Base-by-base conservation (phyloP, 2,797 vertebrate genomes). In the Tadarida brasiliensis region DNA sequence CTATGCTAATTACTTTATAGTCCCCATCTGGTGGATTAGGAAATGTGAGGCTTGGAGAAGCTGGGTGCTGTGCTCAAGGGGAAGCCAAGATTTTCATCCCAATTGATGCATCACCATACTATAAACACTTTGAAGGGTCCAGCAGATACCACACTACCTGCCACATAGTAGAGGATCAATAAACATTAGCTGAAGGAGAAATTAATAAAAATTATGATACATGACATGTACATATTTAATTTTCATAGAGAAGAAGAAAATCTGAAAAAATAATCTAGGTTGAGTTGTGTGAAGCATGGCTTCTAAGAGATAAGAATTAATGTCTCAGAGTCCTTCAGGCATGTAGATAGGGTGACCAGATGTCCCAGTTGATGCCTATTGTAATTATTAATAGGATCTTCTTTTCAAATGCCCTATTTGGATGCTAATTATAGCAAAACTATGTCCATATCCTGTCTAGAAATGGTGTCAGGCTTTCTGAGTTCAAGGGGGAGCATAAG, bases 211-310 rank as follows among this genome's bases (percentile, higher is more conserved):
- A 51, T 74, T 44, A 49, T 33, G 39, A 17, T 81, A 49, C 22
- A 30, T 30, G 73, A 71, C 6, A 17, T 63, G 44, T 67, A 57
- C 47, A 33, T n/a, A 33, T 0, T 78, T 44, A 33, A 85, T 59
- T 82, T 86, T 90, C 61, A 90, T n/a, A 47, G 61, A 67, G 39
- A 87, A 87, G 63, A 78, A 44, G 24, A 35, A 90, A 83, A 83
- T 56, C 57, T 84, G 44, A 86, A 92, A 87, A 91, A 59, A 77
- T 51, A 56, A 67, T 87, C 33, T 83, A 33, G 33, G 44, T 73
- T 83, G 76, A 80, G 7, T 20, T 68, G 44, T 49, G 20, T 7
- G 49, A 39, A 28, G 20, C 26, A 20, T 87, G 47, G 56, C 57
- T 61, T 73, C 68, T 68, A n/a, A 74, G 28, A 39, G 14, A 51